Percentiles rank a stretch among this genome's conserved stretches.
Conservation (phyloP, 2,888 invertebrate species). For the Ochropacha duplaris region DNA sequence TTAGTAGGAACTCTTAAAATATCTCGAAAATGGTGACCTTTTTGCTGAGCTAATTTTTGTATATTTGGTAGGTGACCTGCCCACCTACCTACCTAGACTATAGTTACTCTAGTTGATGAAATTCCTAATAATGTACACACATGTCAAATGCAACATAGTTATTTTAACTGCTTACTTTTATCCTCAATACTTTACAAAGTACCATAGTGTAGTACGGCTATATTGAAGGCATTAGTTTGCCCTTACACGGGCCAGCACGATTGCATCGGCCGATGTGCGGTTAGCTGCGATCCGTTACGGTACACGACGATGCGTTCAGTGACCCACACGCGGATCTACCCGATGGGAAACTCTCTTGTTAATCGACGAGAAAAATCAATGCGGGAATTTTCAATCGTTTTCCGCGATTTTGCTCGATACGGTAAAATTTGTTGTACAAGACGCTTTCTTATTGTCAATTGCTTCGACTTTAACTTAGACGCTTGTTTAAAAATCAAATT, state of each 20-base stretch:
- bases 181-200: constrained; percentile 1
- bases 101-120: too few species aligned
- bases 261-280: constrained; percentile 12
- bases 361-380: constrained; percentile 32
- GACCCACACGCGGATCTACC: constrained; percentile 50
- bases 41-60: too few species aligned
- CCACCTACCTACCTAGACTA: too few species aligned
- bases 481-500: too few species aligned
- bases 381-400: neutral
- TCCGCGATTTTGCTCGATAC: neutral
- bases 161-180: neutral
- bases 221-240: constrained; percentile 12
- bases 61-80: too few species aligned
- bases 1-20: too few species aligned
- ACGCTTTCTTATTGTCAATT: neutral
- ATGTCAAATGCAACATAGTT: neutral
- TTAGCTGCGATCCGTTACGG: constrained; percentile 23
- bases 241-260: constrained; percentile 16
- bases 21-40: too few species aligned
- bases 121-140: too few species aligned
- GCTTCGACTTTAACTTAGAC: neutral
- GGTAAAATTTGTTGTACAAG: neutral
- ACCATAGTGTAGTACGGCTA: constrained; percentile 7
- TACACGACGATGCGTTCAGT: constrained; percentile 39
- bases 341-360: constrained; percentile 51